Conservation (phyloP, 1,140 invertebrate genomes). For the Bombyx mandarina region DNA sequence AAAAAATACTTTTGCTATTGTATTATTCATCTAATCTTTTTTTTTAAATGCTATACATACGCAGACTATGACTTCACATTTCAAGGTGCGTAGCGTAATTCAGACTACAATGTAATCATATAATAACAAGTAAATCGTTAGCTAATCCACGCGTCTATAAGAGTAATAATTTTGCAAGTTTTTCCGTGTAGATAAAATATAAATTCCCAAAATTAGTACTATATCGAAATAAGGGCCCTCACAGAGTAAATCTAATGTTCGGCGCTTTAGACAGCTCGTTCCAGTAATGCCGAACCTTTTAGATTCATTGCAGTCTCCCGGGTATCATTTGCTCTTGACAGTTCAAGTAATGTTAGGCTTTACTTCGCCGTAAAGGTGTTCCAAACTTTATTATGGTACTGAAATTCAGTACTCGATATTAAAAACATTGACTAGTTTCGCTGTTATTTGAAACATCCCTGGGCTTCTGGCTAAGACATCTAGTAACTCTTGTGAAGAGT, state of each 20-base stretch:
- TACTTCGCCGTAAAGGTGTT: constrained; percentile 19
- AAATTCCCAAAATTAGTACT: background rate
- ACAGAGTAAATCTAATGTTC: background rate
- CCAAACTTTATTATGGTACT: background rate
- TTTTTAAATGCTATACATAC: no score
- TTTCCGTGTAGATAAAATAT: background rate
- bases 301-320: background rate
- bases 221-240: background rate
- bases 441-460: no score
- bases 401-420: no score
- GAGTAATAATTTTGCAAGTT: background rate
- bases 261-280: background rate
- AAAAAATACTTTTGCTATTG: no score
- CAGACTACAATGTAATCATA: background rate
- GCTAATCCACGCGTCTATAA: background rate
- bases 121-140: background rate
- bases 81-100: no score
- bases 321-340: constrained; percentile 14
- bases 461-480: no score
- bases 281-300: background rate
- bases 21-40: no score
- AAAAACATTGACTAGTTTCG: no score
- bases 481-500: no score
- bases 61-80: no score
- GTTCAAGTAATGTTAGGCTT: constrained; percentile 11